Conservation (phyloP, 2,888 invertebrate genomes). For the Eupeodes luniger region DNA sequence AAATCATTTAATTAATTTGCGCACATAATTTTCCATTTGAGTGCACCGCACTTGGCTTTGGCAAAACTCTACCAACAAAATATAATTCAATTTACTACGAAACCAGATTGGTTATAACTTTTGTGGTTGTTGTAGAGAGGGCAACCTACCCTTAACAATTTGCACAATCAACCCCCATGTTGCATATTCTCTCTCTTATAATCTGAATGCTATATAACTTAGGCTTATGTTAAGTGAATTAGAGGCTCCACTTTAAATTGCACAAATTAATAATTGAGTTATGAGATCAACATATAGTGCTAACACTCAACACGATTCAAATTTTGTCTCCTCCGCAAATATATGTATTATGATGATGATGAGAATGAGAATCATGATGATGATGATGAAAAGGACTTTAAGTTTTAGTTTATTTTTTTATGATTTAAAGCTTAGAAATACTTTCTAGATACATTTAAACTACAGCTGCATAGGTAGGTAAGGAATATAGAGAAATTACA, state of each 20-base stretch:
- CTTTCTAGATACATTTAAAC: too few relatives aligned
- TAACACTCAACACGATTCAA: background rate
- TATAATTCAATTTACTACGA: conserved; percentile 72
- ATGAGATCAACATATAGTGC: conserved; percentile 56
- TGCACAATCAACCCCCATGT: background rate
- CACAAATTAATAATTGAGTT: conserved; percentile 76
- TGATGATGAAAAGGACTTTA: background rate
- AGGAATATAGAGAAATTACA: too few relatives aligned
- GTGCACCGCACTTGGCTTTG: conserved; percentile 60
- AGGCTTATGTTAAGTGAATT: conserved; percentile 59
- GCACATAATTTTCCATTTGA: conserved; percentile 73
- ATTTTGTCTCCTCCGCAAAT: background rate
- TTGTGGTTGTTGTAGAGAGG: background rate
- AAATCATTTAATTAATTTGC: conserved; percentile 71
- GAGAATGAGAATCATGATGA: background rate
- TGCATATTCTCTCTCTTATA: background rate
- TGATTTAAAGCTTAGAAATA: conserved; percentile 1
- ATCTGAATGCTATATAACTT: background rate
- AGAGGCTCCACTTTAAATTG: conserved; percentile 61
- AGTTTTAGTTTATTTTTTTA: conserved; percentile 10
- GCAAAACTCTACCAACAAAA: conserved; percentile 58
- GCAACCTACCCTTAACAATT: background rate
- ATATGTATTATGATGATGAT: background rate
- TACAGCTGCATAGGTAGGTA: too few relatives aligned
- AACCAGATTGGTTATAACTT: conserved; percentile 50